Percentiles rank a stretch among this genome's conserved stretches.
Evolutionary conservation across 1,140 invertebrate species (phyloP).

Genomic region (Belonocnema kinseyi): DNA sequence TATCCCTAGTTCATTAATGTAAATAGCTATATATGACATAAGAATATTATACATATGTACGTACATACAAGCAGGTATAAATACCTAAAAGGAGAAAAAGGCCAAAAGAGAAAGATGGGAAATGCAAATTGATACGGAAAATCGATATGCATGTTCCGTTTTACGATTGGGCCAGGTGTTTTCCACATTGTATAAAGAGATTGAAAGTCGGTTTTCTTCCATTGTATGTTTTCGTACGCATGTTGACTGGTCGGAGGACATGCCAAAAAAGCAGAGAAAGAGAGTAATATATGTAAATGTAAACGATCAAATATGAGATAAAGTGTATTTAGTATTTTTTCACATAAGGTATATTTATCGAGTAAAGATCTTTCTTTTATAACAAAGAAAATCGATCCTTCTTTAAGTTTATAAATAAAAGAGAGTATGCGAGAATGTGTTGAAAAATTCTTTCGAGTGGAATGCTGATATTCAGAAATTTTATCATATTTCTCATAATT

Average conservation of each 20-base stretch:
- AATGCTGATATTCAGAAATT: no score
- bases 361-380: not conserved
- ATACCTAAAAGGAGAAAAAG: not conserved
- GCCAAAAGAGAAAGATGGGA: no score
- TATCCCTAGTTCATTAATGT: constrained; percentile 52
- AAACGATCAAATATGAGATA: constrained; percentile 35
- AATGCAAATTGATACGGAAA: no score
- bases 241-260: constrained; percentile 68
- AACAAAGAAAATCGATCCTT: not conserved
- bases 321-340: constrained; percentile 31
- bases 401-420: no score
- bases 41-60: constrained; percentile 51
- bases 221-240: constrained; percentile 43
- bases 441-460: no score
- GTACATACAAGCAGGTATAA: constrained; percentile 27
- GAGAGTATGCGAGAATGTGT: no score
- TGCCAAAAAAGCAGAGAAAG: constrained; percentile 72
- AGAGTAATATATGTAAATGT: constrained; percentile 64
- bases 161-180: not conserved
- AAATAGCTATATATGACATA: constrained; percentile 59
- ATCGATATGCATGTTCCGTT: no score
- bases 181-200: constrained; percentile 20
- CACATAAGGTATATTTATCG: constrained; percentile 2
- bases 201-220: constrained; percentile 28
- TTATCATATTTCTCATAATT: no score